Conservation (phyloP, 1,140 invertebrate genomes). For the Latrodectus geometricus region DNA sequence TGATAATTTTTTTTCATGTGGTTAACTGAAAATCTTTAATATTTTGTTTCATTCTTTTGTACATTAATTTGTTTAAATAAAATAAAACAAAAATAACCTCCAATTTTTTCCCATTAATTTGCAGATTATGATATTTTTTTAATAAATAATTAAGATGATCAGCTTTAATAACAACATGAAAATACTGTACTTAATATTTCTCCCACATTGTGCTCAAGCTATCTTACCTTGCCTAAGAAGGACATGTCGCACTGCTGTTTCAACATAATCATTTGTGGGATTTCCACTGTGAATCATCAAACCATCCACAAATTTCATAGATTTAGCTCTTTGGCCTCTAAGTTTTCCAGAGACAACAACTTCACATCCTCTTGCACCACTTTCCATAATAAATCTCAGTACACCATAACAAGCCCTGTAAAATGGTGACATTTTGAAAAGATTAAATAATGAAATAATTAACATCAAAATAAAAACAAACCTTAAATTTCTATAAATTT, state of each 20-base stretch:
- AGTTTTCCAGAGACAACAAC: slow-evolving; percentile 99
- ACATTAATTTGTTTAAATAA: no score
- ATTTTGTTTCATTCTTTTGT: no score
- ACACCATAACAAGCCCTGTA: slow-evolving; percentile 97
- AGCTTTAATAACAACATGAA: no score
- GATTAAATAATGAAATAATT: neutral
- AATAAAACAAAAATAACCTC: no score
- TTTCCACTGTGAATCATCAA: slow-evolving; percentile 99
- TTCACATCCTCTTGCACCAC: slow-evolving; percentile 94
- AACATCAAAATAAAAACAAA: neutral
- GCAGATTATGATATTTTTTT: no score
- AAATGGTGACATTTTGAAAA: slow-evolving; percentile 22
- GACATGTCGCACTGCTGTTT: slow-evolving; percentile 97
- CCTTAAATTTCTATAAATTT: no score
- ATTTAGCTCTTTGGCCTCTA: slow-evolving; percentile 98
- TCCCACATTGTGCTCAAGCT: no score
- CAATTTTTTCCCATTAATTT: no score
- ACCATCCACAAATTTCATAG: slow-evolving; percentile 99
- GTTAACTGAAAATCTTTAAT: no score
- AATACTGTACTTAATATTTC: no score
- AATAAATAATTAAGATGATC: no score
- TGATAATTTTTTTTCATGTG: no score
- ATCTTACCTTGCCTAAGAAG: slow-evolving; percentile 89
- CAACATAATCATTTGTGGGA: slow-evolving; percentile 98
- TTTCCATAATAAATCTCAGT: slow-evolving; percentile 99